Evolutionary conservation across 2,888 invertebrate genomes (phyloP).

Genomic region (Palloptera scutellata): DNA sequence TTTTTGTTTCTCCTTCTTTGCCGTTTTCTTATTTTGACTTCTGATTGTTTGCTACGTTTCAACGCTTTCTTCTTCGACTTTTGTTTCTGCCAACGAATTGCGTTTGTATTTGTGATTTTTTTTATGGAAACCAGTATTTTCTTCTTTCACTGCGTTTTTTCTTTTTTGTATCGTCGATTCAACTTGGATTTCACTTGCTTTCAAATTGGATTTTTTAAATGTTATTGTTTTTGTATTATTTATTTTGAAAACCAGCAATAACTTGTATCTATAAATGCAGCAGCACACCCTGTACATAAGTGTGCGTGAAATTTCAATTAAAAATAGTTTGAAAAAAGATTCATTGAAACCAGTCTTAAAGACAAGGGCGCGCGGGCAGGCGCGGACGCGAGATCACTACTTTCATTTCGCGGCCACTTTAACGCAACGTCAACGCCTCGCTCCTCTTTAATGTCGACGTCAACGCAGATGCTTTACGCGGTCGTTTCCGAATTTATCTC

Average conservation of each 20-base stretch:
- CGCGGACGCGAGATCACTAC: neutral
- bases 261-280: too few relatives aligned
- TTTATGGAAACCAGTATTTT: constrained; percentile 44
- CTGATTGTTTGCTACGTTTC: too few relatives aligned
- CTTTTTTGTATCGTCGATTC: constrained; percentile 16
- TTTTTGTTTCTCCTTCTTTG: neutral
- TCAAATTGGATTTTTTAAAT: constrained; percentile 6
- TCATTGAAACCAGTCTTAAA: constrained; percentile 13
- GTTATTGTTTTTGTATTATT: constrained; percentile 18
- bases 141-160: constrained; percentile 40
- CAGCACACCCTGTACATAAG: constrained; percentile 8
- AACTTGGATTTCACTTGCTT: constrained; percentile 24
- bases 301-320: constrained; percentile 36
- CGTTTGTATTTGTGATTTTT: constrained; percentile 3
- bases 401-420: constrained; percentile 35
- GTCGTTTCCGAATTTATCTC: constrained; percentile 11
- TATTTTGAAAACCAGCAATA: neutral
- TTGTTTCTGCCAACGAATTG: neutral
- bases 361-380: neutral
- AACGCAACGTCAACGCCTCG: constrained; percentile 45
- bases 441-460: constrained; percentile 36
- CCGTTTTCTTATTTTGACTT: neutral
- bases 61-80: constrained; percentile 19
- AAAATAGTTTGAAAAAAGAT: constrained; percentile 17
- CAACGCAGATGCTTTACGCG: constrained; percentile 22